Conservation (phyloP, 1,140 invertebrate genomes). For the Artemia franciscana region DNA sequence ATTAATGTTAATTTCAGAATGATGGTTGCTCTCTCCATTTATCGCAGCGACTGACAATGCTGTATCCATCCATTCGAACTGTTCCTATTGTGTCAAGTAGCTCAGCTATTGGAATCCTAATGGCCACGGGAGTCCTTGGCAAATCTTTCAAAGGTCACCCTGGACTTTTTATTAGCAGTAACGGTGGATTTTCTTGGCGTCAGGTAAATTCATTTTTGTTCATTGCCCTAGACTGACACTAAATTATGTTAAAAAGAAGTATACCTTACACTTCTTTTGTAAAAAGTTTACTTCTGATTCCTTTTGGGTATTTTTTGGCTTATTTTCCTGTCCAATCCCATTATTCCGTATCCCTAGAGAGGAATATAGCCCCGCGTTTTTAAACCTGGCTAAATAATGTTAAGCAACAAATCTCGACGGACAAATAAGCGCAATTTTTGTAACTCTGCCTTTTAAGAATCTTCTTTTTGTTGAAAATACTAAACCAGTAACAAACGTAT, state of each 20-base stretch:
- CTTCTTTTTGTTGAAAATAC: too few species aligned
- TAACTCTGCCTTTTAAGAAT: too few species aligned
- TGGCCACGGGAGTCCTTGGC: constrained; percentile 58
- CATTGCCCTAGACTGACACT: not conserved
- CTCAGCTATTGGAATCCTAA: constrained; percentile 63
- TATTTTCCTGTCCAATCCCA: too few species aligned
- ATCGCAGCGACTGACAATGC: constrained; percentile 53
- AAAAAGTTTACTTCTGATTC: constrained; percentile 4
- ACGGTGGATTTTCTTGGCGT: constrained; percentile 63
- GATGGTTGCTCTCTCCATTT: constrained; percentile 57
- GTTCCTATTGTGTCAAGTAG: constrained; percentile 60
- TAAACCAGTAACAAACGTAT: too few species aligned
- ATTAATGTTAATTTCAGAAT: constrained; percentile 18
- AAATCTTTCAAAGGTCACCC: constrained; percentile 46
- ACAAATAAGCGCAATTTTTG: too few species aligned
- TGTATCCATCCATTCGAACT: constrained; percentile 50
- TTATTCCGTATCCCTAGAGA: too few species aligned
- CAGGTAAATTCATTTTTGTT: constrained; percentile 25
- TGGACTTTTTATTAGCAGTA: constrained; percentile 51
- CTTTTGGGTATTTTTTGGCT: too few species aligned
- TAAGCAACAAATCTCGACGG: too few species aligned
- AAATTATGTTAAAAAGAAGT: constrained; percentile 4
- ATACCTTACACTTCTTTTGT: not conserved
- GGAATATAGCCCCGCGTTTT: too few species aligned
- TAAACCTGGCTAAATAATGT: too few species aligned